Conservation (phyloP, 2,888 invertebrate genomes). For the Drosophila recens region DNA sequence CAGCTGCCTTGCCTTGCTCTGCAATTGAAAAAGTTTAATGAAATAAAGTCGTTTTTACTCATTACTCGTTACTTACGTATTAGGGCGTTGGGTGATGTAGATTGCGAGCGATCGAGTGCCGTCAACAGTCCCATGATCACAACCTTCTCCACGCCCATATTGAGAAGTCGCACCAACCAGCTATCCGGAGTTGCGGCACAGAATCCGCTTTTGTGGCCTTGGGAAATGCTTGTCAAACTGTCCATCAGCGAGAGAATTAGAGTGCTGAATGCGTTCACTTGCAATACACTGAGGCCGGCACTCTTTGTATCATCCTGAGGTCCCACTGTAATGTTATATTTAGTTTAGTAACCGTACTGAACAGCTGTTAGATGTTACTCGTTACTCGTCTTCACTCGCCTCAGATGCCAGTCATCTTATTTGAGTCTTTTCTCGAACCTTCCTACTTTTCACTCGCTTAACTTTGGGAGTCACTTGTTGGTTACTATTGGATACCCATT, state of each 20-base stretch:
- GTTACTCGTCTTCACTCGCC: background rate
- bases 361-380: background rate
- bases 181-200: conserved; percentile 58
- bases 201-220: conserved; percentile 59
- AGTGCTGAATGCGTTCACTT: conserved; percentile 63
- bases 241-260: conserved; percentile 60
- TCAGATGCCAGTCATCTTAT: background rate
- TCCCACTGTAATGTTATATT: conserved; percentile 47
- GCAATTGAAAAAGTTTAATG: background rate
- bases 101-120: conserved; percentile 50
- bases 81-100: conserved; percentile 3
- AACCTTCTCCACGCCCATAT: conserved; percentile 61
- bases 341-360: background rate
- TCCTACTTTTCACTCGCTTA: background rate
- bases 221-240: conserved; percentile 54
- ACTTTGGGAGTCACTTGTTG: too few relatives aligned
- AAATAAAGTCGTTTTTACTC: too few relatives aligned
- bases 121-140: conserved; percentile 64
- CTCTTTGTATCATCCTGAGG: conserved; percentile 33
- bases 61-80: conserved; percentile 28
- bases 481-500: too few relatives aligned
- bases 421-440: background rate
- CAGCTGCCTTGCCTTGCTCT: conserved; percentile 34
- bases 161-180: conserved; percentile 66
- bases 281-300: conserved; percentile 35